Base-by-base conservation (phyloP, 1,140 invertebrate species). In the Bombus polaris region DNA sequence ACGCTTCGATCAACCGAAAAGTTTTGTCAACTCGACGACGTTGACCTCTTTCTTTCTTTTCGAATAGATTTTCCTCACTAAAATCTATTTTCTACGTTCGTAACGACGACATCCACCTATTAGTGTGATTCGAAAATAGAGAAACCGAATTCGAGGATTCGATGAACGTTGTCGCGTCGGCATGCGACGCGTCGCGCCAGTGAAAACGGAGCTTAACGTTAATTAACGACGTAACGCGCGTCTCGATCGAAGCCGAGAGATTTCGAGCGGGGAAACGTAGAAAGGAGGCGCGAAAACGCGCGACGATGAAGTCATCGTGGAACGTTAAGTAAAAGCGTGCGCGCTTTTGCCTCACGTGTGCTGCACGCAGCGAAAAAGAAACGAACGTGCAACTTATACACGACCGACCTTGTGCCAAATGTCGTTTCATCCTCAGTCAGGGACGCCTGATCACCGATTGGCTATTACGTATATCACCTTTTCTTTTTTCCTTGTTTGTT, bases 371-470 rank as follows among this genome's bases (percentile, higher is more conserved):
- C 42, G n/a, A 42, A 80, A 88, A 91, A 73, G 70, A 53, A 35
- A 53, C 81, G 76, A 86, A 81, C 76, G 82, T 77, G 78, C 89
- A 86, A 77, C 71, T 53, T 85, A 85, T 81, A 82, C 86, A 88
- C 71, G 70, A 87, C 72, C 90, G 92, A 92, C 93, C 92, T 94
- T 94, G 92, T 94, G 91, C 90, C 93, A 92, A 91, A 93, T 92
- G 89, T 79, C 91, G 83, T 84, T 92, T 93, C 89, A 91, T 94
- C 89, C 91, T 87, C 83, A 88, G 83, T 92, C 92, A 90, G 86
- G 91, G 89, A 92, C 92, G 81, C 57, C 73, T 68, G 83, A 70
- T 74, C 84, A 74, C 72, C 70, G 73, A 77, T 82, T 53, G 47
- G 18, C 18, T 53, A 53, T 53, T 74, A 71, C 47, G 72, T 71